Evolutionary conservation across 30 jellyfish, hydroid and myxozoan genomes (phyloP), one percentile per base, ranked within the genome.

Genomic region (Pelagia noctiluca): DNA sequence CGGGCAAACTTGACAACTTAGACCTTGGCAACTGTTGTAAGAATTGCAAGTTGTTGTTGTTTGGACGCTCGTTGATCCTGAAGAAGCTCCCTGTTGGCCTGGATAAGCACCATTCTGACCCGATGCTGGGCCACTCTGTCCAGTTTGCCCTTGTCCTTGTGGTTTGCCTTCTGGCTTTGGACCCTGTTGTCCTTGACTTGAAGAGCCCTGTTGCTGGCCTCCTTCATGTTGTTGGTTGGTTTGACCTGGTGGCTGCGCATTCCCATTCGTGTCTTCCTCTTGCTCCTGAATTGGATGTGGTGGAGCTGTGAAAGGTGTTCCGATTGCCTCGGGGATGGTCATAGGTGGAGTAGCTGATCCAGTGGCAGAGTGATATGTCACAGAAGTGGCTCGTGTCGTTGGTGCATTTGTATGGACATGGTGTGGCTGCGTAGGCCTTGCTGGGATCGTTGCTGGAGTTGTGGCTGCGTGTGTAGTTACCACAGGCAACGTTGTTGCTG

Each of bases 241-340:
- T 30, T 34, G 50, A 35, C 47, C 47, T 19, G 62, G 76, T 54
- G 78, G 48, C 70, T 32, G 79, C 4, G 71, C 28, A 23, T 73
- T 80, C 4, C 92, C 92, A 35, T 82, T 8, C 19, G 91, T 66
- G 7, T 68, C 84, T 22, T 82, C 86, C 22, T 82, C 86, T 11
- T 25, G 63, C n/a, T 82, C 84, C 42, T 70, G 28, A 5, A 29
- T 37, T 16, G 84, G 79, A 30, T 46, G 35, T 5, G 80, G 82
- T 7, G 92, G 92, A 42, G 50, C 73, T 35, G 92, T 82, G 68
- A 82, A 82, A 31, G 92, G 92, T 49, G 92, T 60, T 28, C 92
- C 92, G 25, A 82, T 71, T 22, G 21, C 68, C 21, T 62, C 76
- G 12, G 92, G 92, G 30, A 66, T 38, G 0, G 92, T 82, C 1